These are phyloP conservation scores for Elysia crispata DNA, from an alignment of 2,888 invertebrate species.

Conservation along the genomic window DNA sequence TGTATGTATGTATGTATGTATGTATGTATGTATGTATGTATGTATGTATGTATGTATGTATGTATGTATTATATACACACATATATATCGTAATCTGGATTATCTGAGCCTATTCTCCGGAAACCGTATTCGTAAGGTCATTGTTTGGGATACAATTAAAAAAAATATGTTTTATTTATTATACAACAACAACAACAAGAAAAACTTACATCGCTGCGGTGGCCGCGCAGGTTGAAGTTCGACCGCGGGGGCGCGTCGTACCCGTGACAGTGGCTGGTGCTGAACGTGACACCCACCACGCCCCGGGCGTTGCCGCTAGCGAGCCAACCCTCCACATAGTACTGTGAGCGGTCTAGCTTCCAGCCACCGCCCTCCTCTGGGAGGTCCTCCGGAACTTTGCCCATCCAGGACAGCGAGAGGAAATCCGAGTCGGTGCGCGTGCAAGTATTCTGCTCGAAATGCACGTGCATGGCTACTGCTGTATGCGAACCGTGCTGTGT, in stretches of 20 bases:
- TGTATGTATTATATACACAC: too few relatives aligned
- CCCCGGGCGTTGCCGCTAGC: constrained; percentile 94
- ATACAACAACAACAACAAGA: too few relatives aligned
- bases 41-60: too few relatives aligned
- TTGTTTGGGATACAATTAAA: too few relatives aligned
- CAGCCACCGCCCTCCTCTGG: constrained; percentile 90
- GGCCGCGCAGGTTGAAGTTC: constrained; percentile 97
- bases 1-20: too few relatives aligned
- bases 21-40: too few relatives aligned
- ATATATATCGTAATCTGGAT: too few relatives aligned
- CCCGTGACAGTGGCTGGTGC: constrained; percentile 93
- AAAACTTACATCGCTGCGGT: constrained; percentile 94
- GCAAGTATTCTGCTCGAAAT: constrained; percentile 94
- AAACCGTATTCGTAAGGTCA: too few relatives aligned
- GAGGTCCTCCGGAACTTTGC: constrained; percentile 95
- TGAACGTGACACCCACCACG: constrained; percentile 96
- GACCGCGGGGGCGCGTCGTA: constrained; percentile 88
- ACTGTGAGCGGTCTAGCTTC: constrained; percentile 95
- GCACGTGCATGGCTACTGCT: constrained; percentile 88
- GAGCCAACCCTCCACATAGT: constrained; percentile 98
- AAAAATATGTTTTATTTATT: too few relatives aligned
- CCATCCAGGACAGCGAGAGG: constrained; percentile 98
- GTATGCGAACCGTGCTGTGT: background rate
- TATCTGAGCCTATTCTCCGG: too few relatives aligned
- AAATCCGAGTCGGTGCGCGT: constrained; percentile 97